Evolutionary conservation across 2,888 invertebrate genomes (phyloP).

Genomic region (Leucophenga montana): DNA sequence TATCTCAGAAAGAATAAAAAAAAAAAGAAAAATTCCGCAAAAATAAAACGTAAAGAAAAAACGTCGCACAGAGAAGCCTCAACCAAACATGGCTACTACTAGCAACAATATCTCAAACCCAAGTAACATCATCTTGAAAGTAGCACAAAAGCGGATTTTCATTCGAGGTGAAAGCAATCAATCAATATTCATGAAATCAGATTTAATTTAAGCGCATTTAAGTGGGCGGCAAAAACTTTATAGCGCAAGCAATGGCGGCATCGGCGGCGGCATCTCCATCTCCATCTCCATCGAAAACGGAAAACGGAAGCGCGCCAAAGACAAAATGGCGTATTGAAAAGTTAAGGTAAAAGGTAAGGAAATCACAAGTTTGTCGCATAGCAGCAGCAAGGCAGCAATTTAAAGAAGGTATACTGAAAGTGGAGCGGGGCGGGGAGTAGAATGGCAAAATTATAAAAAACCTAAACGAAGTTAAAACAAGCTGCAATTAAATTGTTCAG

Average conservation of each 20-base stretch:
- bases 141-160: conserved; percentile 65
- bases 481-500: too few relatives aligned
- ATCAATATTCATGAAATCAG: conserved; percentile 67
- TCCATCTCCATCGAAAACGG: too few relatives aligned
- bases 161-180: conserved; percentile 67
- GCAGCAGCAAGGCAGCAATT: too few relatives aligned
- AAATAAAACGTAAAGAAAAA: conserved; percentile 27
- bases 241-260: too few relatives aligned
- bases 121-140: conserved; percentile 37
- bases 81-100: background rate
- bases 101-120: too few relatives aligned
- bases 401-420: too few relatives aligned
- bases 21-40: conserved; percentile 25
- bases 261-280: too few relatives aligned
- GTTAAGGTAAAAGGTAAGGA: too few relatives aligned
- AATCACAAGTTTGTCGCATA: too few relatives aligned
- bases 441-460: too few relatives aligned
- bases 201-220: conserved; percentile 66
- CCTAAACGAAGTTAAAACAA: background rate
- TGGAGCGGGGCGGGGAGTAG: too few relatives aligned
- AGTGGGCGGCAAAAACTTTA: conserved; percentile 43
- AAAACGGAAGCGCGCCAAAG: background rate
- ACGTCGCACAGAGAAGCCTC: background rate
- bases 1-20: conserved; percentile 55
- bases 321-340: too few relatives aligned